Evolutionary conservation across 1,140 invertebrate species (phyloP), one percentile per base, ranked within the genome.

Genomic region (Heliconius hewitsoni): DNA sequence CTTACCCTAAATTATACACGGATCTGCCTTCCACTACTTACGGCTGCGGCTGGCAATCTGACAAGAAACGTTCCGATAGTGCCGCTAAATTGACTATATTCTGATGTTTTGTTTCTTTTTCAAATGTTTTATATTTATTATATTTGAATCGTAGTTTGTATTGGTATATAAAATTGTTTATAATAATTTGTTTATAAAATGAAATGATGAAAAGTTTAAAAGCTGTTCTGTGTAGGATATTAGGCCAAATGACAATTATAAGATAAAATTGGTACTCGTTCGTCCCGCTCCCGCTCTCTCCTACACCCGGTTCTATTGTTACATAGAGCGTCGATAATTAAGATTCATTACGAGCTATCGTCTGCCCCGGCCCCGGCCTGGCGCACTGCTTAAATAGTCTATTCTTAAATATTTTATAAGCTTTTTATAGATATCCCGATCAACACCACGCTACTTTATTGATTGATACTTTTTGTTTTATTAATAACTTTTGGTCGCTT

Each of bases 301-400:
- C 50, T 42, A 50, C 78, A 66, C 71, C 76, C 42, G 83, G 82
- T 84, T 83, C 83, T 84, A 84, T 86, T 83, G 83, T 87, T 88
- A 83, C 82, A 80, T 80, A 73, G n/a, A 42, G 37, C 71, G 76
- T 78, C 27, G 73, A 82, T 77, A 77, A 82, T 82, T 82, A 81
- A 81, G 70, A 81, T 82, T 80, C 73, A 82, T 75, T 74, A 80
- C 78, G 55, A n/a, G 18, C 46, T 52, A 77, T 77, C 27, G 23
- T 37, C 71, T 72, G 60, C 23, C 66, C 66, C 70, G 76, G 76
- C 70, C 66, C 66, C 70, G 76, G 76, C 70, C 70, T 71, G 76
- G 76, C 76, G 76, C 76, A 66, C 70, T 66, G 34, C 76, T 77
- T 55, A 46, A 66, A 77, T 72, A 77, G 46, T 71, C 76, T 77